Percentiles rank a stretch among this genome's conserved stretches.
These are phyloP conservation scores for Platysteira castanea DNA, from an alignment of 2,113 vertebrate genomes.

Conservation along the genomic window DNA sequence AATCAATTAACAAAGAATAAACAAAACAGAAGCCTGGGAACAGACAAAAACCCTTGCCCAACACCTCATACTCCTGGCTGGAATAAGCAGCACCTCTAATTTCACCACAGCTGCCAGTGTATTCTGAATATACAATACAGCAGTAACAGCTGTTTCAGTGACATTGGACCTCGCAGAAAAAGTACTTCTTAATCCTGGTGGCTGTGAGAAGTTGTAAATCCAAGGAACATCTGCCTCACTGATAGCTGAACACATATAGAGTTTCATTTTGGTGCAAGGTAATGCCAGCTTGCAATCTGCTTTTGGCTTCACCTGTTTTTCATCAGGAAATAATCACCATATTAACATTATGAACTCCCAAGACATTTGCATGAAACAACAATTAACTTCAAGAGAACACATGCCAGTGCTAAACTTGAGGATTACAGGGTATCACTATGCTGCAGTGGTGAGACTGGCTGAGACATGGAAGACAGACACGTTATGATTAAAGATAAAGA, in stretches of 20 bases:
- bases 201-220: conserved; percentile 33
- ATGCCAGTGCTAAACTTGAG: background rate
- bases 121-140: background rate
- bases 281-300: background rate
- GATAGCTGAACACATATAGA: background rate
- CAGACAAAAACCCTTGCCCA: background rate
- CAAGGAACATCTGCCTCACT: conserved; percentile 19
- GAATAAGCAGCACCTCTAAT: background rate
- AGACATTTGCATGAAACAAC: conserved; percentile 13
- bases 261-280: conserved; percentile 23
- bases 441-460: background rate
- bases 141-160: background rate
- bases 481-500: background rate
- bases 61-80: background rate
- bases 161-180: conserved; percentile 13
- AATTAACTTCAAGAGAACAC: background rate
- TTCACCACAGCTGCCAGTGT: background rate
- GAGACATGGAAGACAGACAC: background rate
- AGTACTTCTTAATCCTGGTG: background rate
- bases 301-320: conserved; percentile 37
- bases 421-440: background rate
- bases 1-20: background rate
- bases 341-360: background rate
- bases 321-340: conserved; percentile 18
- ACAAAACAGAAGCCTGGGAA: background rate